These are phyloP conservation scores for Astatoreochromis straeleni DNA, from an alignment of 2,113 vertebrate species.

Conservation along the genomic window DNA sequence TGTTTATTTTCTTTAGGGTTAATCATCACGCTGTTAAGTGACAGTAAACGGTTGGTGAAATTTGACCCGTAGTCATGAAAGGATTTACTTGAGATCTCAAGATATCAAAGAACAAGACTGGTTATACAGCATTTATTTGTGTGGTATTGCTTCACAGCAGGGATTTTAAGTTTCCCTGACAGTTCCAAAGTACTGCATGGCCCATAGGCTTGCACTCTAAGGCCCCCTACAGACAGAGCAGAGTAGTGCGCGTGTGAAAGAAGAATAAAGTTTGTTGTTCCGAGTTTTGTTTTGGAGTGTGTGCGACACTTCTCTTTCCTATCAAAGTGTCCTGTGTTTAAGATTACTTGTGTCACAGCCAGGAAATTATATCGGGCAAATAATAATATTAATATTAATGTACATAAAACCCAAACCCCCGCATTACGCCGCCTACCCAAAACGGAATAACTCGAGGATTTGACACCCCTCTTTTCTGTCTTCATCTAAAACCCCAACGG, in stretches of 20 bases:
- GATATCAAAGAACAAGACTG: neutral
- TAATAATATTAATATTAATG: neutral
- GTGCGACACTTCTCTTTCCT: neutral
- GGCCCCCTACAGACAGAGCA: constrained; percentile 10
- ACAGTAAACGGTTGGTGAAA: neutral
- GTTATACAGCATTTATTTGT: neutral
- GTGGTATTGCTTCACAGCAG: neutral
- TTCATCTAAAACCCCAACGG: neutral
- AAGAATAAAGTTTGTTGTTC: neutral
- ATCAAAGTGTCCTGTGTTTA: neutral
- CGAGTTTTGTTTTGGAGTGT: neutral
- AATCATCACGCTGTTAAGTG: neutral
- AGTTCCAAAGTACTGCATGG: neutral
- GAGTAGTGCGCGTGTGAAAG: neutral
- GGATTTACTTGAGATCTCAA: neutral
- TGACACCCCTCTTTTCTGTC: neutral
- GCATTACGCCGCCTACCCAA: neutral
- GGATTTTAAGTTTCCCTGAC: neutral
- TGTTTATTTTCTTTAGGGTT: neutral
- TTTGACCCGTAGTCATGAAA: neutral
- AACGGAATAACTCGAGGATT: neutral
- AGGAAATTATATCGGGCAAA: neutral
- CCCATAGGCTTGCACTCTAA: neutral
- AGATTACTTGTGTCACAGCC: neutral
- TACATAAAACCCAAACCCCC: neutral